Evolutionary conservation across 2,888 invertebrate genomes (phyloP), one percentile per base, ranked within the genome.

Genomic region (Allophyes oxyacanthae): DNA sequence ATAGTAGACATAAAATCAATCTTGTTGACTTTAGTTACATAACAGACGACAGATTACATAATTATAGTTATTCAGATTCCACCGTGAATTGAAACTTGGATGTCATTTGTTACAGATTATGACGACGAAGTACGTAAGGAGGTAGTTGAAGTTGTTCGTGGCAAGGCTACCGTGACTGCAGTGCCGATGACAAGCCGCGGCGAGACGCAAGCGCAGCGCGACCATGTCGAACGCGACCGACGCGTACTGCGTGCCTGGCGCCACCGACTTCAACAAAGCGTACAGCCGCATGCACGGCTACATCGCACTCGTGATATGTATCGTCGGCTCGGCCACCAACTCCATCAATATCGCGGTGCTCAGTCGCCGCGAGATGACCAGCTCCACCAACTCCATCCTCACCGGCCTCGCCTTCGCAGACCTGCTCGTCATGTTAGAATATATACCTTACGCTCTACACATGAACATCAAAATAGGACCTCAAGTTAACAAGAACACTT

Each of bases 401-500:
- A 98, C 98, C 0, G 98, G 97, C 5, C 94, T 98, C 28, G 99
- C 99, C 0, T 96, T 98, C 7, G 98, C 99, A 11, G 99, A 99
- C 86, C 95, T 99, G 30, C 95, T 98, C n/a, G 98, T 99, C 11
- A 99, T 99, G 97, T 94, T 99, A 78, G 98, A 98, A 79, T 99
- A 99, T 88, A 97, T 99, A 66, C 98, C 99, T 0, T 98, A 97
- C 85, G 96, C 97, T 1, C 95, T 97, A 50, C 97, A 98, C 85
- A 96, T 96, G 86, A 97, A 97, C 79, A 95, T 98, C 60, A 95
- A 96, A 71, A 93, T 94, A 5, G 94, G 94, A 36, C 93, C 92
- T 7, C 92, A 92, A 84, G 85, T 93, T 65, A 94, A 94, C 75
- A 92, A 91, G 68, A 94, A 92, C 75, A 92, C 92, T 0, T 98